phyloP scores from a whole-genome alignment of 2,113 vertebrate species.

The Quiscalus mexicanus region DNA sequence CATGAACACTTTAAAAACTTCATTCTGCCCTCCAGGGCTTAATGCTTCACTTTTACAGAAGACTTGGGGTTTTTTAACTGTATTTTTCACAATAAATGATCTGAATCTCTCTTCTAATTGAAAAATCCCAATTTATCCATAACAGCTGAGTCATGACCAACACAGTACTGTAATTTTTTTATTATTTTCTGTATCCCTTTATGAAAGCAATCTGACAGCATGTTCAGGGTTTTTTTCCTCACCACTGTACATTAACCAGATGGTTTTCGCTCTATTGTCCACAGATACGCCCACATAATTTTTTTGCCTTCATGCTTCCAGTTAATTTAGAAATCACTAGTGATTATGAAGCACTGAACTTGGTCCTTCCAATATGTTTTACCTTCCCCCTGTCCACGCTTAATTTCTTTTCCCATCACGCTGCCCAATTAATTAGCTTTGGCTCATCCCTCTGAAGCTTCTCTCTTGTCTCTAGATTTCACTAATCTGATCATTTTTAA shows the following conservation, averaged over 20 bases:
- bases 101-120: slow-evolving; percentile 6
- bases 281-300: slow-evolving; percentile 51
- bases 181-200: slow-evolving; percentile 21
- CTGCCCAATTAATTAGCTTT: slow-evolving; percentile 55
- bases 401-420: slow-evolving; percentile 29
- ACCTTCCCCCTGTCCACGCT: slow-evolving; percentile 23
- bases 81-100: background rate
- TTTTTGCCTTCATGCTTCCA: slow-evolving; percentile 19
- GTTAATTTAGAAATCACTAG: slow-evolving; percentile 54
- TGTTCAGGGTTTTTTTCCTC: background rate
- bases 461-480: background rate
- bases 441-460: slow-evolving; percentile 10
- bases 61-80: background rate
- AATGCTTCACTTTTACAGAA: background rate
- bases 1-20: background rate
- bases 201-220: slow-evolving; percentile 27
- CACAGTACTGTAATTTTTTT: slow-evolving; percentile 42
- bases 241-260: slow-evolving; percentile 63
- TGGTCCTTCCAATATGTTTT: slow-evolving; percentile 48
- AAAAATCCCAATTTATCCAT: background rate
- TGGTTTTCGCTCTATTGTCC: slow-evolving; percentile 61
- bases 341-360: slow-evolving; percentile 9
- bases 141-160: slow-evolving; percentile 39
- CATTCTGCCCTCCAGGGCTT: background rate
- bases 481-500: slow-evolving; percentile 21